Evolutionary conservation across 2,888 invertebrate genomes (phyloP).

Genomic region (Biston stratarius): DNA sequence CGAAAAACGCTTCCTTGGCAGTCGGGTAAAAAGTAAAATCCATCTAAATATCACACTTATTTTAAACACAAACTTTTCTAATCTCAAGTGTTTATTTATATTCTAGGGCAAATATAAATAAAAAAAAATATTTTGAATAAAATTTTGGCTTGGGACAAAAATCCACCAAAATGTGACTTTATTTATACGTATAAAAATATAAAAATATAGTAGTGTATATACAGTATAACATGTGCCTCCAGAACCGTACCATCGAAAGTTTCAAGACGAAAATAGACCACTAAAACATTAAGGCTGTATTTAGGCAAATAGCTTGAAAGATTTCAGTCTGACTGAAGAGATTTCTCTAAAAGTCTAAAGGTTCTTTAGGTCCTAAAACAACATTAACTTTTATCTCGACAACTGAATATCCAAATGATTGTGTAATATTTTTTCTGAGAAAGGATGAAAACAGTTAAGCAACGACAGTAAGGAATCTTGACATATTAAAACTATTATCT

Average conservation of each 20-base stretch:
- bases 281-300: constrained; percentile 6
- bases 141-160: too few relatives aligned
- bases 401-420: constrained; percentile 43
- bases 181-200: too few relatives aligned
- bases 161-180: too few relatives aligned
- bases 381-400: constrained; percentile 42
- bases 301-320: constrained; percentile 19
- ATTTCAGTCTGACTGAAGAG: constrained; percentile 23
- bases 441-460: constrained; percentile 23
- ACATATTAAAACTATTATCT: too few relatives aligned
- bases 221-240: not conserved
- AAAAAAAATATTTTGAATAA: too few relatives aligned
- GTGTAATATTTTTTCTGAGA: constrained; percentile 41
- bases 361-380: constrained; percentile 42
- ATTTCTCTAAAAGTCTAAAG: constrained; percentile 36
- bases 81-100: too few relatives aligned
- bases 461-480: constrained; percentile 1
- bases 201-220: too few relatives aligned
- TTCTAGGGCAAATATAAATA: too few relatives aligned
- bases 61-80: too few relatives aligned
- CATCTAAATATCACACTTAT: too few relatives aligned
- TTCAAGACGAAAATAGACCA: constrained; percentile 11
- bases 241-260: constrained; percentile 11
- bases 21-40: too few relatives aligned
- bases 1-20: too few relatives aligned